Evolutionary conservation across 2,113 vertebrate species (phyloP).

Genomic region (Odobenus rosmarus): DNA sequence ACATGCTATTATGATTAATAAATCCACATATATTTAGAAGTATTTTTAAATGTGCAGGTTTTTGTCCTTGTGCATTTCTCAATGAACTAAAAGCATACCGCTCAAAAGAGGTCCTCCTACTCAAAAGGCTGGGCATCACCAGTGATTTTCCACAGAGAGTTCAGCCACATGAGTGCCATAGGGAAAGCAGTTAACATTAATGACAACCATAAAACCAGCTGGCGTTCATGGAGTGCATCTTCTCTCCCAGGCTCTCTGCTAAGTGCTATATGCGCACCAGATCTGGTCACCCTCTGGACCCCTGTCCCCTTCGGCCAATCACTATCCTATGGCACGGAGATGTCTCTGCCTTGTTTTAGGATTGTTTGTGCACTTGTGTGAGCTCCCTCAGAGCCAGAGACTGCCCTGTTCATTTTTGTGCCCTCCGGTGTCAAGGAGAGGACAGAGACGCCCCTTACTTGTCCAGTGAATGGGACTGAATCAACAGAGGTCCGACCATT

Average conservation of each 20-base stretch:
- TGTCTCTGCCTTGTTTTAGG: background rate
- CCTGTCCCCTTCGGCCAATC: background rate
- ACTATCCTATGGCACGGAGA: background rate
- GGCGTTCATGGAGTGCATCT: background rate
- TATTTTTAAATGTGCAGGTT: background rate
- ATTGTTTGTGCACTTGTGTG: background rate
- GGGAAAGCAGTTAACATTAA: background rate
- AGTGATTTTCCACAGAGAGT: background rate
- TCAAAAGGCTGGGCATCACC: background rate
- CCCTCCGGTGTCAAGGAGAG: background rate
- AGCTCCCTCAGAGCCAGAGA: background rate
- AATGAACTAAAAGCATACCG: background rate
- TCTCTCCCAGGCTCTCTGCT: background rate
- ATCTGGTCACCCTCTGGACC: background rate
- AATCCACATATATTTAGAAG: background rate
- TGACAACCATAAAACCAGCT: background rate
- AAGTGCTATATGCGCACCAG: no score
- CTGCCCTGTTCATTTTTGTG: background rate
- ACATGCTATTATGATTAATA: background rate
- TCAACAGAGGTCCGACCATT: background rate
- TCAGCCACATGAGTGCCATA: rapidly evolving
- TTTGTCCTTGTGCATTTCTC: conserved; percentile 17
- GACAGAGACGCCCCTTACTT: no score
- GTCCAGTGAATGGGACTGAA: background rate
- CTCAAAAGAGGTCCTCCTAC: background rate